Evolutionary conservation across 2,113 vertebrate species (phyloP).

Genomic region (Fregata magnificens): DNA sequence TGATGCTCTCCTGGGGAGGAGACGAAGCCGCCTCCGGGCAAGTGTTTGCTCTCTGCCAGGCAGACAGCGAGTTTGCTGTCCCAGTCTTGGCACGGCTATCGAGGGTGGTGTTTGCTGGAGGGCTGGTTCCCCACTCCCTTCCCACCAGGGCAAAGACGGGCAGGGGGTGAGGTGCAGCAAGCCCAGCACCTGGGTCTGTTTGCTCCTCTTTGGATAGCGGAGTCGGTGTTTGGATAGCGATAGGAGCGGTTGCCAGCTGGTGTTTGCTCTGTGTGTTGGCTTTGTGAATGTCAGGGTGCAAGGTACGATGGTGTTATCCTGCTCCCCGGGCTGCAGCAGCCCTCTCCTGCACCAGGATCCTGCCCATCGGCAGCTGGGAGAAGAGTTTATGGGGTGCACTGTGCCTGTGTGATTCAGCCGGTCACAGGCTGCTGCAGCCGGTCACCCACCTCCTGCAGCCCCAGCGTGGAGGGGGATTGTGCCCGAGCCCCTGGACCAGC

Average conservation of each 20-base stretch:
- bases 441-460: fast-evolving
- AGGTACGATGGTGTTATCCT: fast-evolving
- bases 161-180: not conserved
- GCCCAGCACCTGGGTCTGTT: not conserved
- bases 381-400: not conserved
- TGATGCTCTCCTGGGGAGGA: not conserved
- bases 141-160: not conserved
- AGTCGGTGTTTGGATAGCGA: not conserved
- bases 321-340: not conserved
- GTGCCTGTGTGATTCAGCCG: fast-evolving
- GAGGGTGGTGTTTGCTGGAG: not conserved
- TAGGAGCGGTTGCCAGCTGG: not conserved
- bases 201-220: not conserved
- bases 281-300: not conserved
- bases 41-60: not conserved
- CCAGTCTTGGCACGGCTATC: not conserved
- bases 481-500: not conserved
- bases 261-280: not conserved
- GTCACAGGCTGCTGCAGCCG: not conserved
- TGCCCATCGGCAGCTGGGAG: not conserved
- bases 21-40: fast-evolving
- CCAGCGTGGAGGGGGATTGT: fast-evolving
- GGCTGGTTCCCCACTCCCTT: not conserved
- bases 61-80: not conserved
- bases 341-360: not conserved